Evolutionary conservation across 2,113 vertebrate species (phyloP).

Genomic region (Oreochromis tanganicae): DNA sequence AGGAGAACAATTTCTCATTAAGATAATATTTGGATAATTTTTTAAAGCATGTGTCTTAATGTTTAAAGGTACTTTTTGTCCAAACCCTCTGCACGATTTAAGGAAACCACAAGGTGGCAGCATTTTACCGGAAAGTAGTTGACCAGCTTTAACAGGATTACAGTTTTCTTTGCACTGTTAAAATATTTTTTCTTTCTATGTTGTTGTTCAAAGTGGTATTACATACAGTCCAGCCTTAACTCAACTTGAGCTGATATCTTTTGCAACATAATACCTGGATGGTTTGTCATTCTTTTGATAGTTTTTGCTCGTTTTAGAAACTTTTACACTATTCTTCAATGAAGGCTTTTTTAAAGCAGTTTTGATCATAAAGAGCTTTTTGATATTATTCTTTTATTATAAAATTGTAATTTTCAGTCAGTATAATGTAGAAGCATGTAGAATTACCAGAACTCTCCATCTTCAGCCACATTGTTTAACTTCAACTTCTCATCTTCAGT

Average conservation of each 20-base stretch:
- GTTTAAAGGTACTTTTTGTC: neutral
- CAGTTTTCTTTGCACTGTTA: neutral
- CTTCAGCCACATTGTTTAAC: slow-evolving; percentile 74
- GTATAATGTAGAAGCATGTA: neutral
- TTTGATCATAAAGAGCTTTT: neutral
- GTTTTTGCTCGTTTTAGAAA: neutral
- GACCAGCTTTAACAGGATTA: neutral
- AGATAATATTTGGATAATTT: neutral
- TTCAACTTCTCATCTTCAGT: slow-evolving; percentile 61
- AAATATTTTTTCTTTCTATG: neutral
- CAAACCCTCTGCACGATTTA: neutral
- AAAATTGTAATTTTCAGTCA: neutral
- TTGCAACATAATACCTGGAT: neutral
- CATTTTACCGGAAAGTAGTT: neutral
- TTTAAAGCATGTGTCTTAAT: neutral
- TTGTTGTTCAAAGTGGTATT: neutral
- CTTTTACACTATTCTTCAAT: neutral
- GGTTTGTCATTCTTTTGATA: neutral
- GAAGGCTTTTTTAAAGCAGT: neutral
- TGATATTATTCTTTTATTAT: neutral
- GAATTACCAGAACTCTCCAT: slow-evolving; percentile 87
- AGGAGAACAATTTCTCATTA: neutral
- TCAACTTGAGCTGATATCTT: neutral
- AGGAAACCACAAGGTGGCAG: neutral
- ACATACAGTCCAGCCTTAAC: neutral